phyloP scores from a whole-genome alignment of 2,113 vertebrate genomes.

The Apistogramma diplotaenia region DNA sequence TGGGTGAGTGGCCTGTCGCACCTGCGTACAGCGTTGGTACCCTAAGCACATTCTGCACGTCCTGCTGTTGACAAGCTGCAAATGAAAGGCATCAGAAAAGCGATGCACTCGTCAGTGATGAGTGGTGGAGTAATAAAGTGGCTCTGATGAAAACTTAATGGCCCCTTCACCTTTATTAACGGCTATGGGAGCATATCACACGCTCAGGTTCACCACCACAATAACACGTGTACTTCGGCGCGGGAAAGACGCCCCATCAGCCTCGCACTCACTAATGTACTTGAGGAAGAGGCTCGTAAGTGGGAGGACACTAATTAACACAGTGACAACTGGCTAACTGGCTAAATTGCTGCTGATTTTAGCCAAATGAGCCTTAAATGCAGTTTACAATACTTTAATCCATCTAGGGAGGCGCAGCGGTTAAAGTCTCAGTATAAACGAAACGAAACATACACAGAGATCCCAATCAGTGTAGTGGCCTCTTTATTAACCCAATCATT shows the following conservation, averaged over 20 bases:
- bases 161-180: slow-evolving; percentile 72
- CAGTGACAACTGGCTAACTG: slow-evolving; percentile 13
- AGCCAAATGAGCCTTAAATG: slow-evolving; percentile 32
- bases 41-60: neutral
- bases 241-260: slow-evolving; percentile 31
- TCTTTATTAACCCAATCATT: too few relatives aligned
- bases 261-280: slow-evolving; percentile 2
- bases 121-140: slow-evolving; percentile 69
- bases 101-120: slow-evolving; percentile 77
- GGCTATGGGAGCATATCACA: slow-evolving; percentile 43
- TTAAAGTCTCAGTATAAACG: neutral
- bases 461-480: neutral
- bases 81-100: slow-evolving; percentile 54
- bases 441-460: neutral
- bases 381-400: neutral
- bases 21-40: neutral
- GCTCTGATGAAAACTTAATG: slow-evolving; percentile 85
- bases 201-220: slow-evolving; percentile 19
- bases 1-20: neutral
- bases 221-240: slow-evolving; percentile 29
- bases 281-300: slow-evolving; percentile 8
- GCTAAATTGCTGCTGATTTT: slow-evolving; percentile 23
- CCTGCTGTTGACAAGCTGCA: slow-evolving; percentile 30
- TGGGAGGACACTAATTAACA: slow-evolving; percentile 28
- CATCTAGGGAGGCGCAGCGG: neutral